Percentiles rank a stretch among this genome's conserved stretches.
Conservation (phyloP, 2,888 invertebrate genomes). For the Tinea trinotella region DNA sequence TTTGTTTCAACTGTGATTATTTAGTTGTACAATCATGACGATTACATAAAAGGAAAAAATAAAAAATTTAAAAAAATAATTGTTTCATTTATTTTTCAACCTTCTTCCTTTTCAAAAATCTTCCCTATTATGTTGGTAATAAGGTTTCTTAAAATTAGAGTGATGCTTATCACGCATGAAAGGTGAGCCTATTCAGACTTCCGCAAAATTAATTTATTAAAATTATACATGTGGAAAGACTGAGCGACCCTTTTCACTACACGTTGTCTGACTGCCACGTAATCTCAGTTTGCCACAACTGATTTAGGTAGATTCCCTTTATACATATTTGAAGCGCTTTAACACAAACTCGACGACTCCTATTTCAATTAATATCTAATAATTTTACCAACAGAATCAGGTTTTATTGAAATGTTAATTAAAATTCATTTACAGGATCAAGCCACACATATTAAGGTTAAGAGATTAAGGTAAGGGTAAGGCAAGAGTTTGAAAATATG, state of each 20-base stretch:
- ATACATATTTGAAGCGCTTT: neutral
- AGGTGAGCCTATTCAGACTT: conserved; percentile 1
- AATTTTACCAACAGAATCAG: no score
- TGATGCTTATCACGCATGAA: neutral
- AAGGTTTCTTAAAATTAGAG: neutral
- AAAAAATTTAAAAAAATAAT: conserved; percentile 35
- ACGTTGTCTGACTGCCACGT: neutral
- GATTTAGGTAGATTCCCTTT: neutral
- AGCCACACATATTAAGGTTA: no score
- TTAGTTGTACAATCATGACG: conserved; percentile 74
- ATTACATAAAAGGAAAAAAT: conserved; percentile 71
- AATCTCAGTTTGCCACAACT: neutral
- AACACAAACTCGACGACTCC: neutral
- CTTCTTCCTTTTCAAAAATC: neutral
- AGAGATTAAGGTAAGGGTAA: no score
- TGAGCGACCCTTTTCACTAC: conserved; percentile 2
- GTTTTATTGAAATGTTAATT: no score
- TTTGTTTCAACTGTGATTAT: conserved; percentile 75
- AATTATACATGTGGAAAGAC: conserved; percentile 16
- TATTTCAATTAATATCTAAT: neutral
- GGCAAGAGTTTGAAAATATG: no score
- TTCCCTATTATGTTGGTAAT: neutral
- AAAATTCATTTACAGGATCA: no score
- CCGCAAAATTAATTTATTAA: conserved; percentile 9
- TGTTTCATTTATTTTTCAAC: conserved; percentile 19